Base-by-base conservation (phyloP, 2,888 invertebrate species). In the Leptogaster cylindrica region DNA sequence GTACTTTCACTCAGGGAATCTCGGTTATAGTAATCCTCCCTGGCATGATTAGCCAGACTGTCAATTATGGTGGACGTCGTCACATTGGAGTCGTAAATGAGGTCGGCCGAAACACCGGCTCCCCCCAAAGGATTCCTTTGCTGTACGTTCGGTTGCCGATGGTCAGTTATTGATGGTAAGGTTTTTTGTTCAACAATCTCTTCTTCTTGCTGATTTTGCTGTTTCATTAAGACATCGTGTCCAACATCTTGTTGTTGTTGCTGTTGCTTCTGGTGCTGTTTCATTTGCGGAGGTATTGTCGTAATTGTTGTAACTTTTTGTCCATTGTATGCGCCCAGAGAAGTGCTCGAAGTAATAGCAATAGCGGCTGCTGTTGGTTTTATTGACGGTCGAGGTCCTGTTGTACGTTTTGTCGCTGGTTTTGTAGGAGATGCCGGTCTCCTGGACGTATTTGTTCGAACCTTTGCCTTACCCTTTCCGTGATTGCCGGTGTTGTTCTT, bases 21-120 rank as follows among this genome's bases (percentile, higher is more conserved):
- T 25, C 39, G 36, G 58, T 77, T 77, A 72, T 79, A 80, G 73
- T 78, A 79, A 73, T 81, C 81, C 69, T 80, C 79, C 66, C 80
- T 78, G 69, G 80, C 76, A 70, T 78, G 76, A 74, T 78, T 79
- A 16, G 72, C 68, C 58, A 81, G 74, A 72, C 79, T 80, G 73
- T 81, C 80, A 73, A 81, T 80, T 70, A 81, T 76, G 33, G 81
- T 79, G 61, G 81, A 78, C 46, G 81, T 77, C 73, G 79, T 80
- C 70, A 79, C 80, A 74, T 79, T 78, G 2, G 75, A 72, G 76
- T 78, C 79, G 70, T 80, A 79, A 69, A 77, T 76, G 68, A 79
- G 74, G 65, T 77, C 76, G 12, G 68, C 55, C 44, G 65, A 52
- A 16, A 50, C 67, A 68, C 70, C 71, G 52, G 48, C 71, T 46